A percentile compares a stretch with the other conserved stretches of the same genome.
These are phyloP conservation scores for Hyles vespertilio DNA, from an alignment of 1,140 invertebrate genomes.

Conservation along the genomic window DNA sequence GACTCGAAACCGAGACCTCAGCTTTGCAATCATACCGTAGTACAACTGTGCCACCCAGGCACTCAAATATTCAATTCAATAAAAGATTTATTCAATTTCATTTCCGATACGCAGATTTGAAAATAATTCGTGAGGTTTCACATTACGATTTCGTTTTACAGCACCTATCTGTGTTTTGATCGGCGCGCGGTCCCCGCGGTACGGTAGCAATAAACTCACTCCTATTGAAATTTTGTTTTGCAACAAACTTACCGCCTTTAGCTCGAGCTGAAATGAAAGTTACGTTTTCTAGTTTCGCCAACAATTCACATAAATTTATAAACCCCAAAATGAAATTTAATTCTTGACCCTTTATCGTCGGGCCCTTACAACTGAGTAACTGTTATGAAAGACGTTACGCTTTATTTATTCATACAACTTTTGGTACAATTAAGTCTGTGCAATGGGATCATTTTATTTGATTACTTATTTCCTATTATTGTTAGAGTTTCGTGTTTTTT, in stretches of 20 bases:
- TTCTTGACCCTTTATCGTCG: slow-evolving; percentile 22
- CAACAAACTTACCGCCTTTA: slow-evolving; percentile 42
- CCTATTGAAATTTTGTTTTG: slow-evolving; percentile 62
- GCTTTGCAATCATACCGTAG: too few relatives aligned
- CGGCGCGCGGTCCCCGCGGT: slow-evolving; percentile 42
- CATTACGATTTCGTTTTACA: too few relatives aligned
- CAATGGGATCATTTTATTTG: too few relatives aligned
- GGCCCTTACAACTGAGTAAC: slow-evolving; percentile 11
- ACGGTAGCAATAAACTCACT: slow-evolving; percentile 49
- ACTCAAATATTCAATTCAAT: too few relatives aligned
- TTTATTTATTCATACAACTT: neutral
- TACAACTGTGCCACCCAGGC: too few relatives aligned
- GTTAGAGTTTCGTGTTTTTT: too few relatives aligned
- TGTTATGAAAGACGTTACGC: slow-evolving; percentile 5
- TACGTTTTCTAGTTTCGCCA: slow-evolving; percentile 41
- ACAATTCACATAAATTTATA: slow-evolving; percentile 39
- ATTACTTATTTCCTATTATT: too few relatives aligned
- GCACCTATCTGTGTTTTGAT: slow-evolving; percentile 37
- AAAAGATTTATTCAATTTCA: too few relatives aligned
- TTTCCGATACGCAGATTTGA: too few relatives aligned
- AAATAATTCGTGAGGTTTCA: too few relatives aligned
- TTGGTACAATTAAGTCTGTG: too few relatives aligned
- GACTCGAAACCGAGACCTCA: too few relatives aligned
- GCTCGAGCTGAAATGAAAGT: slow-evolving; percentile 34
- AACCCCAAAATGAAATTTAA: slow-evolving; percentile 42